Base-by-base conservation (phyloP, 53 echinoderm and acorn worm genomes). In the Stichopus horrens region DNA sequence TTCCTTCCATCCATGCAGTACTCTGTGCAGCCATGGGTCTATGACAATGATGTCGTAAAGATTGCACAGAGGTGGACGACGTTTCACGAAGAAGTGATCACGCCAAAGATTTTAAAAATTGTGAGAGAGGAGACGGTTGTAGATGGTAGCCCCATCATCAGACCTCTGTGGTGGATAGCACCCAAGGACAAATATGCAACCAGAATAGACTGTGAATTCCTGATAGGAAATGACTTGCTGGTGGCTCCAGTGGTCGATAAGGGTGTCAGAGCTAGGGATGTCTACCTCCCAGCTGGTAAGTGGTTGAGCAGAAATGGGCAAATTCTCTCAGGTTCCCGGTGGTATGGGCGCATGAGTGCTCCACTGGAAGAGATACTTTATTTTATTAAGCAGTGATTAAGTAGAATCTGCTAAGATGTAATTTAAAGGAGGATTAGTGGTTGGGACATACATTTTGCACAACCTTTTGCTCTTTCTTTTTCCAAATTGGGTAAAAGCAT, bases 111-210 rank as follows among this genome's bases (percentile, higher is more conserved):
- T 55, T 74, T 96, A 73, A 9, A 83, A n/a, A 89, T 93, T 4
- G 96, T 93, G n/a, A 53, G 88, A 79, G 74, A 86, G 52, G 96
- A 95, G 58, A 85, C 90, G 13, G 56, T 90, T 37, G n/a, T 55
- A 23, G 73, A 89, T 55, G 96, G 94, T 10, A 88, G 90, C 56
- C 96, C 96, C 4, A 82, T 96, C 55, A 90, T 96, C 10, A 90
- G 96, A 66, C 96, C 96, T 52, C 75, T 96, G 5, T 96, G 96
- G 96, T 96, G 96, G 96, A 90, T 96, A 53, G 94, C 94, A 0
- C 96, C 96, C 10, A 68, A 86, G 58, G 94, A 94, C 54, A 88
- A 89, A 80, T 89, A 92, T 13, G 90, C 96, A 6, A 83, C 90
- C 20, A 58, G 58, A 56, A 93, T 93, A 37, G 96, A 96, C 60